Percentiles rank a stretch among this genome's conserved stretches.
Evolutionary conservation across 2,888 invertebrate genomes (phyloP).

Genomic region (Andrena marginata): DNA sequence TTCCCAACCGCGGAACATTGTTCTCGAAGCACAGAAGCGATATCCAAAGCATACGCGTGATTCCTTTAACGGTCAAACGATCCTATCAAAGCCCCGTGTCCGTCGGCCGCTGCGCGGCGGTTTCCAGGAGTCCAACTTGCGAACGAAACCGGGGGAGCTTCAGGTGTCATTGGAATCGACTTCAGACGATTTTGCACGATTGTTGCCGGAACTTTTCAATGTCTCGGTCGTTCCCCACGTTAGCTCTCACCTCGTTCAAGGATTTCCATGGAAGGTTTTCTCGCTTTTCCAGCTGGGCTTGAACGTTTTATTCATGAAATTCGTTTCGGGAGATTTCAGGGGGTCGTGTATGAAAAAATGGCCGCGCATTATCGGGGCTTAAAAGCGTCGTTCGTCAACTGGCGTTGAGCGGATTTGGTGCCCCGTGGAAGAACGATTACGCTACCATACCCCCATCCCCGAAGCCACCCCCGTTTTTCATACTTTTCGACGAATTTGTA

Average conservation of each 20-base stretch:
- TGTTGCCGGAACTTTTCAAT: not conserved
- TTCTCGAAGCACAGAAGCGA: not conserved
- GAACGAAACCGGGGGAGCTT: not conserved
- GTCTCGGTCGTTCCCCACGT: not conserved
- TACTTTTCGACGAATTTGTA: constrained; percentile 45
- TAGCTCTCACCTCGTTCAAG: not conserved
- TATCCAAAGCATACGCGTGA: not conserved
- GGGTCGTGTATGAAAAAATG: constrained; percentile 54
- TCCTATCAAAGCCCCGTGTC: too few relatives aligned
- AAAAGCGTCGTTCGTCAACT: constrained; percentile 65
- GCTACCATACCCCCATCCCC: constrained; percentile 6
- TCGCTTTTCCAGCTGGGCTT: not conserved
- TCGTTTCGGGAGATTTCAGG: constrained; percentile 47
- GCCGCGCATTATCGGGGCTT: constrained; percentile 65
- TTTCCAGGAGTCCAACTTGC: not conserved
- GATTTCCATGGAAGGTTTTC: not conserved
- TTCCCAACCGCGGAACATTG: not conserved
- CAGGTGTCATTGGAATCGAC: not conserved
- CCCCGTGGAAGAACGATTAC: constrained; percentile 56
- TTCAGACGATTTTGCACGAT: not conserved
- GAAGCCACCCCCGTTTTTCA: constrained; percentile 42
- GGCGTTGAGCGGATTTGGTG: constrained; percentile 59
- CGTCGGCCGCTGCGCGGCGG: not conserved
- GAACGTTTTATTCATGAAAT: constrained; percentile 54
- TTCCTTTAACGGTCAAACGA: not conserved